A percentile compares a stretch with the other conserved stretches of the same genome.
These are phyloP conservation scores for Cistogaster globosa DNA, from an alignment of 2,888 invertebrate species.

Conservation along the genomic window DNA sequence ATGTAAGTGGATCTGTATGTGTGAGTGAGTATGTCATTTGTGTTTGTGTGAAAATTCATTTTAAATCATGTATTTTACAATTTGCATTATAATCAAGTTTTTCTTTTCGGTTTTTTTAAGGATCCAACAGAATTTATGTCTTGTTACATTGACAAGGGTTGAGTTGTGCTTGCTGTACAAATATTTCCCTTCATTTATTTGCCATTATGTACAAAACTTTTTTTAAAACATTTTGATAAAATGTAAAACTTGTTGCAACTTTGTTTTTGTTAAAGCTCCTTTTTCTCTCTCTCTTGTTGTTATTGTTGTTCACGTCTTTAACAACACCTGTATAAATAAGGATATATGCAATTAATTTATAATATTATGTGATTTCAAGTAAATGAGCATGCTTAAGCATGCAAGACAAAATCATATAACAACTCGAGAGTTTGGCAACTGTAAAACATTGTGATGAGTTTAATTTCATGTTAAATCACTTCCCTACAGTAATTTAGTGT, in stretches of 20 bases:
- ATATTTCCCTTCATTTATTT: slow-evolving; percentile 35
- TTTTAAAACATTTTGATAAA: slow-evolving; percentile 36
- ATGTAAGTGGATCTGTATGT: not conserved
- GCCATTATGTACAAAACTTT: slow-evolving; percentile 6
- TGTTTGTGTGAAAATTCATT: not conserved
- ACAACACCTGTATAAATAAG: slow-evolving; percentile 65
- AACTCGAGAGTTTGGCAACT: not conserved
- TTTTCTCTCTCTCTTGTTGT: not conserved
- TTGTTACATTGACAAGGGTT: slow-evolving; percentile 29
- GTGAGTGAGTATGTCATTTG: not conserved
- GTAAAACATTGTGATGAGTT: too few relatives aligned
- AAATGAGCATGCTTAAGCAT: slow-evolving; percentile 4
- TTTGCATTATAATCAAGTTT: slow-evolving; percentile 45
- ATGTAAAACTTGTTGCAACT: slow-evolving; percentile 56
- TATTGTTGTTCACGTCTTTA: slow-evolving; percentile 13
- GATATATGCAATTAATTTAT: slow-evolving; percentile 65
- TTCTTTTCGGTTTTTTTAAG: not conserved
- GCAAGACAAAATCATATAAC: not conserved
- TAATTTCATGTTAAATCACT: too few relatives aligned
- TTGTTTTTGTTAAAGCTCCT: slow-evolving; percentile 24
- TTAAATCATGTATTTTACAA: slow-evolving; percentile 47
- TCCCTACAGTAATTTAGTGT: too few relatives aligned
- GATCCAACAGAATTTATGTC: slow-evolving; percentile 10
- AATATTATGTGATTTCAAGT: slow-evolving; percentile 27
- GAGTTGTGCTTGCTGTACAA: slow-evolving; percentile 16